Base-by-base conservation (phyloP, 2,797 vertebrate genomes). In the Epinephelus malabaricus region DNA sequence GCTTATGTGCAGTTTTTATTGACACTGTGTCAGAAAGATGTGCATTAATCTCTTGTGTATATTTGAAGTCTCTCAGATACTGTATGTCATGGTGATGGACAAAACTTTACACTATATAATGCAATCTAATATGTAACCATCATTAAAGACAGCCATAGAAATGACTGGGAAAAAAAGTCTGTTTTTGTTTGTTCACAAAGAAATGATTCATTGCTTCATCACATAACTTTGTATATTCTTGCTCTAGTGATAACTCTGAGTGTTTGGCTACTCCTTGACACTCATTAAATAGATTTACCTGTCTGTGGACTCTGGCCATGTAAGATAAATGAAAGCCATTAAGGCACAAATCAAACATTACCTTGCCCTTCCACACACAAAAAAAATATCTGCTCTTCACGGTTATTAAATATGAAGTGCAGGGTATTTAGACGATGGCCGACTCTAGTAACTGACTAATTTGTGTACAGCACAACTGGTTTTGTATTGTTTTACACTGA, bases 301-400 rank as follows among this genome's bases (percentile, higher is more conserved):
- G 14, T 46, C 60, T 10, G 14, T 45, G 30, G 21, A 51, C 70
- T 67, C 17, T 21, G n/a, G 6, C 53, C 45, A 23, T 51, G 17
- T 38, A 53, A 60, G 53, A 71, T 49, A 61, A 50, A 74, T 72
- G 40, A 51, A 64, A 61, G 51, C 0, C 51, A 76, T 53, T 64
- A 67, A 3, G 18, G 34, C 13, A 30, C 43, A 45, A 45, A 40
- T 69, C 8, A 78, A 69, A 60, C 30, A 51, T 63, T 50, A 3
- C 12, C 18, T 10, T 21, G 11, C 21, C 53, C 2, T 51, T 5
- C 6, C 4, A 21, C 10, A 27, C n/a, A 21, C 7, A 27, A 15
- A 55, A 47, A 4, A 65, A 15, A 69, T 27, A 12, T 6, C 18
- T 70, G 19, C 58, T 51, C 50, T 63, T n/a, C 14, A 27, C 45